phyloP scores from a whole-genome alignment of 2,888 invertebrate genomes.

The Morinoia aosen region DNA sequence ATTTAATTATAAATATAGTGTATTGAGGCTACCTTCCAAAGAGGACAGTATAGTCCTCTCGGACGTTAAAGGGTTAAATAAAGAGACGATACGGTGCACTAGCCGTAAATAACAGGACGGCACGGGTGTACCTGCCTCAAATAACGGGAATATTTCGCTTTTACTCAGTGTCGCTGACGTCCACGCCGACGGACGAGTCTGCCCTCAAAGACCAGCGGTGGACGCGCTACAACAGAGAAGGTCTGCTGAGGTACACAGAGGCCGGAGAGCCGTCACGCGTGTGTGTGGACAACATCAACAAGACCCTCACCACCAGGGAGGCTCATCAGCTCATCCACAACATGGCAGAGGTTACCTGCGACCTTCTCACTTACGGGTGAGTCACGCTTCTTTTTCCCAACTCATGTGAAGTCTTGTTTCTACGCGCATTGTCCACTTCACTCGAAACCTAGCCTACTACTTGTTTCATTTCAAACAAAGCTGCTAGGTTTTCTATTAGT shows the following conservation, averaged over 20 bases:
- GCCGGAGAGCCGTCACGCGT: slow-evolving; percentile 61
- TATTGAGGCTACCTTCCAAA: too few relatives aligned
- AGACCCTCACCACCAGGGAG: slow-evolving; percentile 64
- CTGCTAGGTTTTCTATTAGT: neutral
- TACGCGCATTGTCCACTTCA: neutral
- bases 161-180: slow-evolving; percentile 63
- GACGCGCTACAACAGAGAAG: slow-evolving; percentile 65
- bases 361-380: slow-evolving; percentile 64
- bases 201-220: slow-evolving; percentile 64
- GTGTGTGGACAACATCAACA: slow-evolving; percentile 66
- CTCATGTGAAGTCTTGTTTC: neutral
- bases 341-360: slow-evolving; percentile 66
- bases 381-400: slow-evolving; percentile 6
- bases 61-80: too few relatives aligned
- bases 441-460: too few relatives aligned
- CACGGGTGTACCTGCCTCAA: neutral
- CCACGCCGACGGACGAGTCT: slow-evolving; percentile 62
- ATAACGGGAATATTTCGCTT: neutral
- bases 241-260: slow-evolving; percentile 65
- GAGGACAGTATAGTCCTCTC: too few relatives aligned
- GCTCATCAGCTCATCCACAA: slow-evolving; percentile 66
- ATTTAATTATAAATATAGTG: too few relatives aligned
- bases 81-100: too few relatives aligned
- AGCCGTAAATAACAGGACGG: too few relatives aligned
- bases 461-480: neutral